Evolutionary conservation across 2,113 vertebrate genomes (phyloP).

Genomic region (Urocynchramus pylzowi): DNA sequence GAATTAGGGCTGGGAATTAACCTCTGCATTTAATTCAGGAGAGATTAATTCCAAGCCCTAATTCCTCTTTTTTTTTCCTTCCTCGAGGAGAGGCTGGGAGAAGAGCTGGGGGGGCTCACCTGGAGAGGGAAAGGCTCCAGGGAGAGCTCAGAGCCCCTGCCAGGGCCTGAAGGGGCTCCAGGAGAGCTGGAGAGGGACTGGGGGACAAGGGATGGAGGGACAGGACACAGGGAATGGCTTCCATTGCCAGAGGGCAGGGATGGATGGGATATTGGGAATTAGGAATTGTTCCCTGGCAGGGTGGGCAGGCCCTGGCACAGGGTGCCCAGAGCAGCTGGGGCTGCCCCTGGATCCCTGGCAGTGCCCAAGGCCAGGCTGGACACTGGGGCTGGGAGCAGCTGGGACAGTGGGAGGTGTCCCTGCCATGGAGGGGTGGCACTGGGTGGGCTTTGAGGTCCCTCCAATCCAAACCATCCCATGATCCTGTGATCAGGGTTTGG

Average conservation of each 20-base stretch:
- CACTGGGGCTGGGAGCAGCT: not conserved
- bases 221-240: not conserved
- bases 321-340: not conserved
- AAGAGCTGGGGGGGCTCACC: not conserved
- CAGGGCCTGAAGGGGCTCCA: not conserved
- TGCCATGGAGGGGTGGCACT: not conserved
- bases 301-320: not conserved
- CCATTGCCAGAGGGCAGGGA: not conserved
- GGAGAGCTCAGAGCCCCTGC: rapidly evolving
- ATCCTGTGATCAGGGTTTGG: not conserved
- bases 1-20: not conserved
- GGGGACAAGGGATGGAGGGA: not conserved
- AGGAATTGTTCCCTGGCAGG: not conserved
- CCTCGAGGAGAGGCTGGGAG: not conserved
- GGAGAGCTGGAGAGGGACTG: not conserved
- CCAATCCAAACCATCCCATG: rapidly evolving
- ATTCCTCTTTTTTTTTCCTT: no score
- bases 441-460: rapidly evolving
- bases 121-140: not conserved
- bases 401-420: not conserved
- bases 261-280: rapidly evolving
- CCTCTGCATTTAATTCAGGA: no score
- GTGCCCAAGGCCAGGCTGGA: not conserved
- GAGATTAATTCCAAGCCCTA: no score
- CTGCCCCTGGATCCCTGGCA: not conserved